Evolutionary conservation across 2,797 vertebrate species (phyloP), one percentile per base, ranked within the genome.

Genomic region (Natrix natrix): DNA sequence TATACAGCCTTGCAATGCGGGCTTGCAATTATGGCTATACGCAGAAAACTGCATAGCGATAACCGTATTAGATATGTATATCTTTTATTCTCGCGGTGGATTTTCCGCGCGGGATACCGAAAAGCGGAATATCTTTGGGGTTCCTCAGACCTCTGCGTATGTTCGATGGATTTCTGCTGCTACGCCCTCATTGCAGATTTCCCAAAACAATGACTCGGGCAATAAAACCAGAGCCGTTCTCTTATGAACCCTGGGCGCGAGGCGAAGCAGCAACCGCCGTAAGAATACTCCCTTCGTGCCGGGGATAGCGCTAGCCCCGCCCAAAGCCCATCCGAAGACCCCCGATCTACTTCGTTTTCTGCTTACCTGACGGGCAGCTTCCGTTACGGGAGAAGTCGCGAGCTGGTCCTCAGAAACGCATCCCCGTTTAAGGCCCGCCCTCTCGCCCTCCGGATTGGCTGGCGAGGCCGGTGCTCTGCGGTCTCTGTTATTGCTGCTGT

Each of bases 381-480:
- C 86, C 48, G 16, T 8, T 7, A 1, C 32, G 7, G 32, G 57
- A 1, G 6, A 17, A 0, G 22, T 1, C 32, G 0, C 0, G 28
- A n/a, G 57, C 28, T 32, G 26, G 4, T 43, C 28, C 83, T 86
- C 90, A 61, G 59, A 86, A 24, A 22, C 26, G 26, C 61, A 5
- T 17, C 8, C 24, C 88, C 2, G 1, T 24, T 0, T 5, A 28
- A 48, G 0, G 13, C 57, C 74, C 86, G 83, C 60, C 55, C 63
- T 52, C 5, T 13, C 20, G 22, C 43, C 1, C 13, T 28, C 0
- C 20, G 57, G 90, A 93, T 93, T 93, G 92, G 92, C 83, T 60
- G 83, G 61, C 89, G 54, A 13, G 17, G 37, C 22, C 28, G 7
- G 55, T 56, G 20, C 55, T 4, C 56, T 86, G 89, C 94, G 5